Evolutionary conservation across 2,888 invertebrate genomes (phyloP), one percentile per base, ranked within the genome.

Genomic region (Xanthia icteritia): DNA sequence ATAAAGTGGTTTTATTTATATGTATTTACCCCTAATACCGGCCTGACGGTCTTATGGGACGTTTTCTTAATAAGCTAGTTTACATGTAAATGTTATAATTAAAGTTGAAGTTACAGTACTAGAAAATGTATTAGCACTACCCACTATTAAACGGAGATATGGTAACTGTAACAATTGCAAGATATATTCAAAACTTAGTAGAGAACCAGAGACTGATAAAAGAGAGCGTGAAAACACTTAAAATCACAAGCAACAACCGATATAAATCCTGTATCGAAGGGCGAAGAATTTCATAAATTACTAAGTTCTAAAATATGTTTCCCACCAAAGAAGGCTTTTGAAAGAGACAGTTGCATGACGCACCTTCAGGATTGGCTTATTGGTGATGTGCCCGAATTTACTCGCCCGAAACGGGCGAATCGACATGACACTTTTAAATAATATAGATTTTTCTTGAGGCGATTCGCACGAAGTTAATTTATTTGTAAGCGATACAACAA

Each of bases 1-100:
- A 84, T 82, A 84, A 75, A 83, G 63, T 67, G 20, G 69, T 70
- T 74, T 73, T 77, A 79, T 77, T 58, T 80, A 13, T 58, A 61
- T 69, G 58, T 82, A 63, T 78, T 73, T 72, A 67, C 5, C 58
- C 36, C n/a, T 76, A 61, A 76, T 64, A 67, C 39, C 42, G 5
- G 23, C 2, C 61, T 39, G 27, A 39, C n/a, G 13, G 36, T 65
- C 27, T 64, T 64, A 39, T 48, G 27, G 64, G 58, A n/a, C 60
- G 58, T 77, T 73, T 70, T 66, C 78, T 64, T 70, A 73, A 64
- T 56, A 60, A 80, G 54, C 56, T 15, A 76, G 51, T 73, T 45
- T 23, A 23, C 63, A 73, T 73, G 36, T n/a, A 36, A 73, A 73
- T 61, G 66, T 69, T 39, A 58, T 77, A 71, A 65, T 73, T 70